Percentiles rank a stretch among this genome's conserved stretches.
Conservation (phyloP, 2,797 vertebrate genomes). For the Erethizon dorsatum region DNA sequence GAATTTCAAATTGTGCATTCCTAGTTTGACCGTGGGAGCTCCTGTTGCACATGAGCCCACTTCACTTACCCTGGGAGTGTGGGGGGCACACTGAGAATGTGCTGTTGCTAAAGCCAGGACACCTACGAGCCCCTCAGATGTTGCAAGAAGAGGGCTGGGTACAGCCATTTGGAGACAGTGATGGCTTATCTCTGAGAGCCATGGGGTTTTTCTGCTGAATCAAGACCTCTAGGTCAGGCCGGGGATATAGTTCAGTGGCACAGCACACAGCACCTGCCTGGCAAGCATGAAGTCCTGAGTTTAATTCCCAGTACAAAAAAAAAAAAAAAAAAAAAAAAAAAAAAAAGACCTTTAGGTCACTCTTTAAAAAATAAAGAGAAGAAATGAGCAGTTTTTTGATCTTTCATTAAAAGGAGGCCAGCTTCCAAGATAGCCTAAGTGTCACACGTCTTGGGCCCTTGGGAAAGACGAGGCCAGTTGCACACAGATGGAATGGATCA, state of each 20-base stretch:
- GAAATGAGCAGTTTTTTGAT: background rate
- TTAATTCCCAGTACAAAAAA: too few species aligned
- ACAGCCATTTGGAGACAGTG: background rate
- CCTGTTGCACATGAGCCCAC: background rate
- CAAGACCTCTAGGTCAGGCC: background rate
- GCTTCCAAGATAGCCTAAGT: background rate
- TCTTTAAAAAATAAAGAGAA: background rate
- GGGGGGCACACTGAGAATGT: background rate
- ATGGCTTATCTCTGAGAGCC: background rate
- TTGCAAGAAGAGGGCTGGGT: background rate
- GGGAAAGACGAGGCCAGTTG: too few species aligned
- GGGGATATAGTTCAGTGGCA: too few species aligned
- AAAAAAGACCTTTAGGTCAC: background rate
- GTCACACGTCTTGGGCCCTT: too few species aligned
- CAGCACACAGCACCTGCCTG: too few species aligned
- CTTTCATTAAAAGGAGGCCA: background rate
- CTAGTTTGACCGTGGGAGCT: background rate
- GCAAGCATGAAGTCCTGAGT: too few species aligned
- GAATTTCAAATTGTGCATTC: background rate
- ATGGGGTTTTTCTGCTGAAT: background rate
- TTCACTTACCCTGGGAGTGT: background rate
- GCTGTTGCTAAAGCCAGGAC: background rate
- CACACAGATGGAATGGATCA: accelerated
- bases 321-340: too few species aligned
- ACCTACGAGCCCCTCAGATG: accelerated